Evolutionary conservation across 2,888 invertebrate species (phyloP), one percentile per base, ranked within the genome.

Genomic region (Drosophila neutralis): DNA sequence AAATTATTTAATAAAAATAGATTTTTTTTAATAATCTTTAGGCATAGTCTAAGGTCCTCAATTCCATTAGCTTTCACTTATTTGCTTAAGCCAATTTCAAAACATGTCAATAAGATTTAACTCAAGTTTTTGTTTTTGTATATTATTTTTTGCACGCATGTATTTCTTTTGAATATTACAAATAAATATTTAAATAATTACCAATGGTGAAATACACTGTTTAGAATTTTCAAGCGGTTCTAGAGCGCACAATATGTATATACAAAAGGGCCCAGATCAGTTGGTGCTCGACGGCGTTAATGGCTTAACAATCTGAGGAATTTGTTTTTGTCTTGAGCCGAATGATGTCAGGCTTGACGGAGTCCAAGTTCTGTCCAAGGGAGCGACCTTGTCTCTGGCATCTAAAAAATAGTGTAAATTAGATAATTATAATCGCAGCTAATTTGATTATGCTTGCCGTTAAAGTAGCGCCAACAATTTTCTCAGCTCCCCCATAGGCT

Each of bases 361-460:
- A 4, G 45, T 24, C 24, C 15, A 1, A 2, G 45, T 45, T 24
- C 45, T 45, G 7, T 18, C 38, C 56, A 40, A 56, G 38, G 4
- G 7, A 5, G 33, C 13, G 56, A 52, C 73, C 73, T 65, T 36
- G 60, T 2, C 18, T 10, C 5, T 6, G 24, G 27, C 49, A 18
- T 27, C 45, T 7, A 42, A 42, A 18, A 24, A 18, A 45, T 31
- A 27, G 48, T 66, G 56, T 45, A 24, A 42, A 11, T 13, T 10
- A 33, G 48, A 27, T 49, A 57, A 60, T 64, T 61, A 76, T 76
- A 76, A 73, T 68, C 73, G 38, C 57, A 29, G 53, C 64, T 73
- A 77, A 77, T 73, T 77, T 68, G 69, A 77, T 76, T 73, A 68
- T n/a, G 33, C 45, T 27, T 24, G 49, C 15, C 38, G 62, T 40